phyloP scores from a whole-genome alignment of 2,888 invertebrate genomes.

The Zaprionus obscuricornis region DNA sequence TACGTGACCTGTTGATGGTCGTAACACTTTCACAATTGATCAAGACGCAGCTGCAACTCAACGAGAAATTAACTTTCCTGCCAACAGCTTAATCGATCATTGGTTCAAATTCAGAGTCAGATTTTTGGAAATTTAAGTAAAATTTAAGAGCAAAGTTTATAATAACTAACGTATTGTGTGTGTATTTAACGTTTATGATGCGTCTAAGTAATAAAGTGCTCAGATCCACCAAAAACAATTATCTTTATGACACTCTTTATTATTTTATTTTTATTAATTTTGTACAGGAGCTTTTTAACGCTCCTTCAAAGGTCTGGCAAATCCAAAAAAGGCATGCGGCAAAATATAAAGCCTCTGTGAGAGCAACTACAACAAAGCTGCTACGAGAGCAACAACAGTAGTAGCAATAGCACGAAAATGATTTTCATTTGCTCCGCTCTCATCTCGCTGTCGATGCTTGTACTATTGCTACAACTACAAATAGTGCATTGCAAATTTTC shows the following conservation, averaged over 20 bases:
- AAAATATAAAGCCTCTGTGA: too few relatives aligned
- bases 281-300: too few relatives aligned
- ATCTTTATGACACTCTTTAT: too few relatives aligned
- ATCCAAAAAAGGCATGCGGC: too few relatives aligned
- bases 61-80: constrained; percentile 96
- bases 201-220: constrained; percentile 57
- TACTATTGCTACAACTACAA: neutral
- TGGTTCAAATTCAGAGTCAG: too few relatives aligned
- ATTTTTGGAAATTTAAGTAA: constrained; percentile 35
- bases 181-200: constrained; percentile 40
- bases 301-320: too few relatives aligned
- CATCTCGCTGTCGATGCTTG: too few relatives aligned
- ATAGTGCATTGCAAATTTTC: too few relatives aligned
- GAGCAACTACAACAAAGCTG: too few relatives aligned
- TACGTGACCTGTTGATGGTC: constrained; percentile 99
- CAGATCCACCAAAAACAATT: constrained; percentile 16
- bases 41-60: constrained; percentile 97
- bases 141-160: constrained; percentile 59
- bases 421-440: neutral
- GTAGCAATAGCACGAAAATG: neutral
- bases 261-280: too few relatives aligned
- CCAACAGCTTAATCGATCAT: constrained; percentile 87
- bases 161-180: constrained; percentile 42
- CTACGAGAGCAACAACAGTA: too few relatives aligned
- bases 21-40: constrained; percentile 97